Percentiles rank a stretch among this genome's conserved stretches.
Conservation (phyloP, 2,888 invertebrate genomes). For the Hirtodrosophila duncani region DNA sequence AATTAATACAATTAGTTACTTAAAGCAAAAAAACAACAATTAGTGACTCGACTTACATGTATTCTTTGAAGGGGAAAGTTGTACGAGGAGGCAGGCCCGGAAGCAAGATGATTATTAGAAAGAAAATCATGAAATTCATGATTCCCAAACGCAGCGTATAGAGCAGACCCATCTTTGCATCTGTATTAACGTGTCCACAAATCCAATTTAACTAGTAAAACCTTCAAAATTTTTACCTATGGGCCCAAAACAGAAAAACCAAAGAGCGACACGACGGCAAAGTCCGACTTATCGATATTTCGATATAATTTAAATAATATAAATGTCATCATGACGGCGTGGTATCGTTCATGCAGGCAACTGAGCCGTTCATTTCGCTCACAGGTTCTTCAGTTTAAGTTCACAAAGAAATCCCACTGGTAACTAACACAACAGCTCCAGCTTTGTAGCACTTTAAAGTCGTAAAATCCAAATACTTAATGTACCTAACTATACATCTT, state of each 20-base stretch:
- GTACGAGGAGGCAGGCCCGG: slow-evolving; percentile 88
- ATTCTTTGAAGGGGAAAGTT: slow-evolving; percentile 81
- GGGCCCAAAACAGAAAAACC: slow-evolving; percentile 13
- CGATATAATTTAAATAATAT: slow-evolving; percentile 52
- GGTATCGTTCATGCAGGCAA: no score
- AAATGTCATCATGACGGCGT: slow-evolving; percentile 62
- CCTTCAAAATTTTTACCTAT: slow-evolving; percentile 2
- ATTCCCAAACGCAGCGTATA: slow-evolving; percentile 78
- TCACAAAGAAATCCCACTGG: no score
- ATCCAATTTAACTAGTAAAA: slow-evolving; percentile 2
- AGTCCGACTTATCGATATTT: no score
- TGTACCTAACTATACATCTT: no score
- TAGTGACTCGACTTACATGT: slow-evolving; percentile 80
- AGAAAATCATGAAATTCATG: slow-evolving; percentile 80
- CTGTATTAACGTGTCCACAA: no score
- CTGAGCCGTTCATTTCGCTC: no score
- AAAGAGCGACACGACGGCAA: slow-evolving; percentile 68
- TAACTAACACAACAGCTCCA: no score
- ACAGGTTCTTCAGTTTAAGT: no score
- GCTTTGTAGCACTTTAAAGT: no score
- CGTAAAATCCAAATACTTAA: no score
- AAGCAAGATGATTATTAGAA: slow-evolving; percentile 82
- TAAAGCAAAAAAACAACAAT: slow-evolving; percentile 1
- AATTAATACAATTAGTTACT: not conserved
- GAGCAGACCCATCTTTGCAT: slow-evolving; percentile 76